A percentile compares a stretch with the other conserved stretches of the same genome.
Evolutionary conservation across 2,888 invertebrate genomes (phyloP).

Genomic region (Drosophila paramelanica): DNA sequence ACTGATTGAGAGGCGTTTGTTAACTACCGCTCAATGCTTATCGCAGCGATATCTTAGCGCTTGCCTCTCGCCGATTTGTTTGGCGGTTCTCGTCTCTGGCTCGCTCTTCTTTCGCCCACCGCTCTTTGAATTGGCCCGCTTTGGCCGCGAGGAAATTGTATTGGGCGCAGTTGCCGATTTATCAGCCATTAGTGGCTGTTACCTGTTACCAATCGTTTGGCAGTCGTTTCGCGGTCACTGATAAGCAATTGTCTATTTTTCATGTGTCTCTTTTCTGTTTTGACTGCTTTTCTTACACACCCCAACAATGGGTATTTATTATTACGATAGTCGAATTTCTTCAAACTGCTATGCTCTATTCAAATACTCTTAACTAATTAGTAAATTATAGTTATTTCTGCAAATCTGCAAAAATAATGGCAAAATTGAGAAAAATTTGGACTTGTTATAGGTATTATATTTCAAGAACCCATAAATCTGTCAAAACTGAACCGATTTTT

Average conservation of each 20-base stretch:
- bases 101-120: slow-evolving; percentile 46
- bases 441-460: too few relatives aligned
- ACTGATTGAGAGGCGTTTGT: slow-evolving; percentile 66
- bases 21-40: slow-evolving; percentile 56
- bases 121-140: slow-evolving; percentile 18
- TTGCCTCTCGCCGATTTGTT: slow-evolving; percentile 18
- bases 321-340: not conserved
- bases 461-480: too few relatives aligned
- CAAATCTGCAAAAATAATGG: too few relatives aligned
- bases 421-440: too few relatives aligned
- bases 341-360: not conserved
- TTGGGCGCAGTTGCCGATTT: slow-evolving; percentile 32
- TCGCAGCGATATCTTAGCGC: slow-evolving; percentile 51
- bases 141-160: slow-evolving; percentile 15
- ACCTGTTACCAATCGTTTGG: slow-evolving; percentile 32
- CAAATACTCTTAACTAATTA: not conserved
- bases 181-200: slow-evolving; percentile 55
- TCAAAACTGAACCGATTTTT: too few relatives aligned
- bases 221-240: slow-evolving; percentile 34
- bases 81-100: slow-evolving; percentile 14
- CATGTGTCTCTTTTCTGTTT: slow-evolving; percentile 24
- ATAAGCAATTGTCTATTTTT: slow-evolving; percentile 41
- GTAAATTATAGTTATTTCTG: not conserved
- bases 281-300: slow-evolving; percentile 27
- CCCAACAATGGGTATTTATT: not conserved